Base-by-base conservation (phyloP, 2,888 invertebrate genomes). In the Oxytorus armatus region DNA sequence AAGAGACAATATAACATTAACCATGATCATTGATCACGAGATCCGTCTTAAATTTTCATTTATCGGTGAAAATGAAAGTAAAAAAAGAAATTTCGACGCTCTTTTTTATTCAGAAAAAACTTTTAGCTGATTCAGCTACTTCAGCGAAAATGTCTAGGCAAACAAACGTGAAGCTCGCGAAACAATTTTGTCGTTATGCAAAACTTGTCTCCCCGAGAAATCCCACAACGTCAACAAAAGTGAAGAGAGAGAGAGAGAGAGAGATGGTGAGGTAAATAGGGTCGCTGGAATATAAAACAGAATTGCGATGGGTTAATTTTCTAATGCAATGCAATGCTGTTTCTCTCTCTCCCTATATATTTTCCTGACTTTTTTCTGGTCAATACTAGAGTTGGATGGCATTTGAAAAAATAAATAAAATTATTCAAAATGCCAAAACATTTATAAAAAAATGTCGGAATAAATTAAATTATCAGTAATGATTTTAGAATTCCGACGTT, bases 251-350 rank as follows among this genome's bases (percentile, higher is more conserved):
- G 29, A 5, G 5, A 10, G n/a, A 2, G 39, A 39, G 39, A 36
- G 7, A 44, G 29, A 47, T 11, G 14, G 33, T 61, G 39, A 51
- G 8, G 10, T 11, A 25, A 33, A 16, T 36, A 33, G 23, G 4
- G n/a, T 8, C 57, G 47, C 25, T 66, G 57, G 25, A 5, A 59
- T 59, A 59, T 59, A 49, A 25, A 25, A 23, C 18, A 29, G 47
- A 36, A 29, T 39, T 14, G 39, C 39, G 18, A 21, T n/a, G 14
- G 14, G 29, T 39, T 18, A 47, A 57, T 75, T 57, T 68, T 75
- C 59, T 59, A 75, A 75, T 59, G 66, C 47, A 65, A 47, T 33
- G 14, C 44, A 25, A 57, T 16, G 23, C 23, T 42, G 42, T n/a
- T 39, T 59, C 21, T 36, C 29, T 29, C 29, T 55, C 3, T 55